Evolutionary conservation across 2,797 vertebrate species (phyloP).

Genomic region (Micromesistius poutassou): DNA sequence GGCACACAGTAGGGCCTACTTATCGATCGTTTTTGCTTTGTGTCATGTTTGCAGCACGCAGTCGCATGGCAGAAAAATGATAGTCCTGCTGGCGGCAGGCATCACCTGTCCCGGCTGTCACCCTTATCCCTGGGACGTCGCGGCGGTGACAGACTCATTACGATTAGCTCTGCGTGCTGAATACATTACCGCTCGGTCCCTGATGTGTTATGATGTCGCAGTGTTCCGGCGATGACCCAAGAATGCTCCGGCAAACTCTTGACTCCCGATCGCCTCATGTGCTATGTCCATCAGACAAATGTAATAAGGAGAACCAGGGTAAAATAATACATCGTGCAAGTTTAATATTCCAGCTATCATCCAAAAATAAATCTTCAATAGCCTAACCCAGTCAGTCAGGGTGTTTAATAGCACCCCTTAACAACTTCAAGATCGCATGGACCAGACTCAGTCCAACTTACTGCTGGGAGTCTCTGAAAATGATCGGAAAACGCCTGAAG

Average conservation of each 20-base stretch:
- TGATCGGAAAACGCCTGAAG: not conserved
- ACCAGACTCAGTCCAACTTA: not conserved
- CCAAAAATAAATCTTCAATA: not conserved
- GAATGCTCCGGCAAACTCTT: slow-evolving; percentile 29
- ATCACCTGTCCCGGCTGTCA: slow-evolving; percentile 65
- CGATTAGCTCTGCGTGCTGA: slow-evolving; percentile 51
- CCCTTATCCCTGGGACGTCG: slow-evolving; percentile 50
- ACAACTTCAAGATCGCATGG: not conserved
- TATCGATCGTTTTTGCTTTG: not conserved
- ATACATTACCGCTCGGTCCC: slow-evolving; percentile 54
- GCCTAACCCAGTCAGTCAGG: not conserved
- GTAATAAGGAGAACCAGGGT: not conserved
- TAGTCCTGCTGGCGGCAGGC: slow-evolving; percentile 47
- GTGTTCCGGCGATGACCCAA: slow-evolving; percentile 23
- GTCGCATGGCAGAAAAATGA: slow-evolving; percentile 16
- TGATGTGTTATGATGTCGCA: slow-evolving; percentile 33
- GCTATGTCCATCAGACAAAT: not conserved
- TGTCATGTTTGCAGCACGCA: slow-evolving; percentile 34
- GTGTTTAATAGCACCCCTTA: not conserved
- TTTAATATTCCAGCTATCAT: not conserved
- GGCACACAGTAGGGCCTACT: not conserved
- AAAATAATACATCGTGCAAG: not conserved
- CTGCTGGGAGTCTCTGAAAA: not conserved
- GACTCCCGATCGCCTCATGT: slow-evolving; percentile 8
- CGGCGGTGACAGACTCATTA: slow-evolving; percentile 64